Evolutionary conservation across 2,797 vertebrate species (phyloP).

Genomic region (Menidia menidia): DNA sequence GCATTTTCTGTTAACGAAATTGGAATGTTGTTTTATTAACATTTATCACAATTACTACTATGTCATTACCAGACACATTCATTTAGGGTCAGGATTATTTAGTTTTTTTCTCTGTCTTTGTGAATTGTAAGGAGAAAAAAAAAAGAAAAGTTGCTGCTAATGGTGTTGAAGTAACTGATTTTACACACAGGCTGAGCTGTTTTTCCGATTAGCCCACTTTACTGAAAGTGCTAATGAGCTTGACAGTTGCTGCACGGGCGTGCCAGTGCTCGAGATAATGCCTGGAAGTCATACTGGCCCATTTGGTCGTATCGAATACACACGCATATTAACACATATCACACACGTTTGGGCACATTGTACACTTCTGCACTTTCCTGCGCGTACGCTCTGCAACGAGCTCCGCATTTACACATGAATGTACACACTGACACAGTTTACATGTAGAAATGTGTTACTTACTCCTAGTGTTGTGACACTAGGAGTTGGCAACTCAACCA

Average conservation of each 20-base stretch:
- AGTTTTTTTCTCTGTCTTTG: neutral
- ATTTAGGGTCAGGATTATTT: neutral
- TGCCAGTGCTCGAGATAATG: constrained; percentile 34
- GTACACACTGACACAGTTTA: constrained; percentile 1
- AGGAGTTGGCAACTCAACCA: neutral
- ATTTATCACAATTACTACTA: too few relatives aligned
- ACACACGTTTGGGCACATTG: constrained; percentile 1
- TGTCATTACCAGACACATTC: too few relatives aligned
- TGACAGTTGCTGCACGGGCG: constrained; percentile 30
- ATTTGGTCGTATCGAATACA: constrained; percentile 5
- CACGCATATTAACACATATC: neutral
- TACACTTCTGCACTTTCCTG: neutral
- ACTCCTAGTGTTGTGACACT: neutral
- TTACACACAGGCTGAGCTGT: constrained; percentile 31
- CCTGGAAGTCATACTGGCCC: constrained; percentile 29
- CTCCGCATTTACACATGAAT: neutral
- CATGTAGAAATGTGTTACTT: neutral
- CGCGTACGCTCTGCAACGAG: neutral
- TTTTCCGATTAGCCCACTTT: constrained; percentile 42
- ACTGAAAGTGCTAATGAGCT: constrained; percentile 49
- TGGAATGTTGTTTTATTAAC: too few relatives aligned
- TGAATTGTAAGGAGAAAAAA: neutral
- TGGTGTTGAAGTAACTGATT: constrained; percentile 32
- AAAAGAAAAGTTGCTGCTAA: constrained; percentile 16
- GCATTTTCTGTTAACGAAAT: too few relatives aligned